Base-by-base conservation (phyloP, 2,797 vertebrate genomes). In the Pseudochirops corinnae region DNA sequence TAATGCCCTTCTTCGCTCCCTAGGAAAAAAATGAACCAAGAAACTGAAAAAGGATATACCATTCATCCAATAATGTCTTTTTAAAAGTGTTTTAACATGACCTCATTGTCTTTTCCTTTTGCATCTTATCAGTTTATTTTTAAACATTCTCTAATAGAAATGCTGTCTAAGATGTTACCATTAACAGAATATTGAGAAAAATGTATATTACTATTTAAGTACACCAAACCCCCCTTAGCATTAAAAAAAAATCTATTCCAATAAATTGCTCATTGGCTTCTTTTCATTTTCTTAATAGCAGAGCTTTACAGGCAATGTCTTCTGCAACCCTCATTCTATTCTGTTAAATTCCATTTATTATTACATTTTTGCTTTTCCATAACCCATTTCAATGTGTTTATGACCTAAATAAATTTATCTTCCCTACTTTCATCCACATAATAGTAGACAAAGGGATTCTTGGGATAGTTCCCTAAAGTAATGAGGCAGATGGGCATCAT, bases 311-410 rank as follows among this genome's bases (percentile, higher is more conserved):
- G 92, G 52, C 67, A 82, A 74, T 39, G 39, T 46, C 92, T 0
- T 29, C 16, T 60, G 24, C n/a, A 82, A 92, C 3, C 94, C 58
- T 16, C 67, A 28, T 55, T 39, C 90, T 91, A 87, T 50, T 92
- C 74, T 95, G 18, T 53, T 90, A 29, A 57, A 31, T 5, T 96
- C 39, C 28, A 74, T 91, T 92, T 95, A 92, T 91, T 5, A 92
- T 90, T 95, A 94, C 14, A 91, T 93, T 93, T 90, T 92, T 52
- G 60, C 0, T n/a, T 91, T 96, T 94, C 67, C 24, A 95, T 95
- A 96, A 74, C 0, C 57, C 13, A 92, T 58, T 96, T 93, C 46
- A 94, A 3, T 90, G 31, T 39, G 93, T 90, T 94, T 92, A 1
- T 90, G 57, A 55, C 21, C 74, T 33, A 92, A 96, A 31, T 93